Evolutionary conservation across 2,113 vertebrate species (phyloP).

Genomic region (Eonycteris spelaea): DNA sequence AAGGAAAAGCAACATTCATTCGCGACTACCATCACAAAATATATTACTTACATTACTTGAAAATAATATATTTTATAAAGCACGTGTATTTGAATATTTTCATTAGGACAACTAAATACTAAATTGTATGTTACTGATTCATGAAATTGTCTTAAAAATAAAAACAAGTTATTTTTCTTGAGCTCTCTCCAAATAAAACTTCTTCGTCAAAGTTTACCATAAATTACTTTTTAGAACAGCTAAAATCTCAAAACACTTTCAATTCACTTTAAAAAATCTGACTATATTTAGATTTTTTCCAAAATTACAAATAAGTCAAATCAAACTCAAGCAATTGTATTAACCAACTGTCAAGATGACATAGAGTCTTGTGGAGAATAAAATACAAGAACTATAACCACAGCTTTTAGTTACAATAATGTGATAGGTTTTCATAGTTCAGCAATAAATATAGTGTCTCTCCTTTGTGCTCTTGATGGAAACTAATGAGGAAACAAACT

Average conservation of each 20-base stretch:
- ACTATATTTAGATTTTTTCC: not conserved
- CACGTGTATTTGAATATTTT: not conserved
- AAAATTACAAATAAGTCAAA: not conserved
- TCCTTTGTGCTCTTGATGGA: not conserved
- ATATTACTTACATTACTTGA: not conserved
- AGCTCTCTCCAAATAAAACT: not conserved
- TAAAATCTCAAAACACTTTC: not conserved
- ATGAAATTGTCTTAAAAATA: not conserved
- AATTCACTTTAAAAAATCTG: not conserved
- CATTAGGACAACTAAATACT: not conserved
- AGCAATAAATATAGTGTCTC: conserved; percentile 12
- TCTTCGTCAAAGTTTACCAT: not conserved
- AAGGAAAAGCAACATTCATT: not conserved
- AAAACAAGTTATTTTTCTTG: not conserved
- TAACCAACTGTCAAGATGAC: not conserved
- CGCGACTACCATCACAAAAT: not conserved
- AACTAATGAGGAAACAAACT: not conserved
- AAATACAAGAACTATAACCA: not conserved
- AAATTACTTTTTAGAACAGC: not conserved
- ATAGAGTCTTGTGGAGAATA: not conserved
- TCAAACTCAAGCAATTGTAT: not conserved
- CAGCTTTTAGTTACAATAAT: not conserved
- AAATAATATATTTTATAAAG: conserved; percentile 24
- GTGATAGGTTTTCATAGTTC: not conserved
- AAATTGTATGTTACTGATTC: not conserved